phyloP scores from a whole-genome alignment of 1,140 invertebrate species.

The Prorops nasuta region DNA sequence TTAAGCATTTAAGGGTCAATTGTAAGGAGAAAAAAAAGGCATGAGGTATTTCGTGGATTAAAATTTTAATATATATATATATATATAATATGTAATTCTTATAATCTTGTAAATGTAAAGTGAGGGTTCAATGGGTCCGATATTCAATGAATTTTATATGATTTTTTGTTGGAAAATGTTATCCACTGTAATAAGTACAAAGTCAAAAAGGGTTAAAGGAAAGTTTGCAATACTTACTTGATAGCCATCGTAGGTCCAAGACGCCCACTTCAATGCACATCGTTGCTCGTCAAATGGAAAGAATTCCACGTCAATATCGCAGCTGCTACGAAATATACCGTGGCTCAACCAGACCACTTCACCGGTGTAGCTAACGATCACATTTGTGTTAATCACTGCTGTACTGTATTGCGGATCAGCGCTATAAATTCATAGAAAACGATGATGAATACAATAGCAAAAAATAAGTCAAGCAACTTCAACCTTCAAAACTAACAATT shows the following conservation, averaged over 20 bases:
- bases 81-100: not conserved
- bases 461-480: too few species aligned
- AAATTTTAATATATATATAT: not conserved
- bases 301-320: conserved; percentile 90
- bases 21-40: too few species aligned
- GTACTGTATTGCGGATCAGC: conserved; percentile 79
- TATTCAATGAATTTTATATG: too few species aligned
- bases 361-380: conserved; percentile 71
- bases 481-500: too few species aligned
- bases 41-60: too few species aligned
- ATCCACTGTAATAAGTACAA: too few species aligned
- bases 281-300: conserved; percentile 93
- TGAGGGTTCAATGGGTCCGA: not conserved
- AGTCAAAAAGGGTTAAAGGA: too few species aligned
- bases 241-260: conserved; percentile 95
- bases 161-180: too few species aligned
- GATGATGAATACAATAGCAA: too few species aligned
- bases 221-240: conserved; percentile 70
- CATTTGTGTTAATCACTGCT: conserved; percentile 80
- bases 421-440: conserved; percentile 63
- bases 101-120: not conserved
- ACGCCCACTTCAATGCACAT: conserved; percentile 92
- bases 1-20: too few species aligned
- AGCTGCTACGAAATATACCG: conserved; percentile 83
- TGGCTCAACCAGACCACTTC: conserved; percentile 79